These are phyloP conservation scores for Ornithoptera priamus DNA, from an alignment of 2,888 invertebrate species.

Conservation along the genomic window DNA sequence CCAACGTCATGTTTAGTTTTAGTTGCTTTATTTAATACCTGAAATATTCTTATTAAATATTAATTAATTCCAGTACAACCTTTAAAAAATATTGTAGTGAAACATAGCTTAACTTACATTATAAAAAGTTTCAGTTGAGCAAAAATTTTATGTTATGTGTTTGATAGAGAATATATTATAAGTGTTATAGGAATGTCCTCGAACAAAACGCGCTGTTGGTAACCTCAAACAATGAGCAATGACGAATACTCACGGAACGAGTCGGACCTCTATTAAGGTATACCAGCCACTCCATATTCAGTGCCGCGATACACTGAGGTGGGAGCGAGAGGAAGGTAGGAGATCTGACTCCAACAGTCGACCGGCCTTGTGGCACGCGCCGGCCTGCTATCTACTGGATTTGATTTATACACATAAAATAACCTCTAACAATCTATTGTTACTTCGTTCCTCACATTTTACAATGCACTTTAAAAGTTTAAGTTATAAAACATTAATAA, in stretches of 20 bases:
- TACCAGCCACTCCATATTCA: conserved; percentile 55
- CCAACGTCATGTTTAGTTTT: too few relatives aligned
- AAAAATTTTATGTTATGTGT: background rate
- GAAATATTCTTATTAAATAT: too few relatives aligned
- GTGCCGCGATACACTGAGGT: conserved; percentile 40
- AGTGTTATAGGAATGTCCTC: conserved; percentile 2
- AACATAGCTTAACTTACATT: too few relatives aligned
- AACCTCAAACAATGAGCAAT: conserved; percentile 47
- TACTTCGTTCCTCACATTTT: background rate
- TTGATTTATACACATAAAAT: conserved; percentile 52
- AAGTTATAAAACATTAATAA: background rate
- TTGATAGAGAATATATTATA: background rate
- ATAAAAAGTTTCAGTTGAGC: background rate
- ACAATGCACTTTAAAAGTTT: background rate
- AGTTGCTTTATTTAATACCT: too few relatives aligned
- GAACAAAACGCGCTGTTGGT: conserved; percentile 5
- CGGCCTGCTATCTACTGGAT: conserved; percentile 64
- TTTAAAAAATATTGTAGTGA: too few relatives aligned
- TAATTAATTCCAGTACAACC: too few relatives aligned
- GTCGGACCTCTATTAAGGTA: conserved; percentile 52
- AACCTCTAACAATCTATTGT: conserved; percentile 2
- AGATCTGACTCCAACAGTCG: conserved; percentile 62
- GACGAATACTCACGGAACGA: conserved; percentile 58
- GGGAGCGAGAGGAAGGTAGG: conserved; percentile 55
- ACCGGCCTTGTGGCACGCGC: conserved; percentile 79